These are phyloP conservation scores for Trachelus tabidus DNA, from an alignment of 2,888 invertebrate genomes.

Conservation along the genomic window DNA sequence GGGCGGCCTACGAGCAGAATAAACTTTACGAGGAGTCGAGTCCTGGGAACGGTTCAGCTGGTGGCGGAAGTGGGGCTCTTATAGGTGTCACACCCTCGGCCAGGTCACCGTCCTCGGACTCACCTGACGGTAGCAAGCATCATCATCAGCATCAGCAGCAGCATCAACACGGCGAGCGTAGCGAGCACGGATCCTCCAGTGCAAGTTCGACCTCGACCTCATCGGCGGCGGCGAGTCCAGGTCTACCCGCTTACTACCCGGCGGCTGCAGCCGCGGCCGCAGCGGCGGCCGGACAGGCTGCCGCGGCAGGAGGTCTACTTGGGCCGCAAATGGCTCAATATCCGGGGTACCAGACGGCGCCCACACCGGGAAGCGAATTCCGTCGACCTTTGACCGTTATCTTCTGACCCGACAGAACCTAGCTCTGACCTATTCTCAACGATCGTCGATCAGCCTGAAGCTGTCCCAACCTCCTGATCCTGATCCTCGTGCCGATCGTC, in stretches of 20 bases:
- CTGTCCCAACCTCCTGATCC: background rate
- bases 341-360: constrained; percentile 70
- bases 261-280: constrained; percentile 51
- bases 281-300: constrained; percentile 52
- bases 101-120: constrained; percentile 65
- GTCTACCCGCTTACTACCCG: constrained; percentile 64
- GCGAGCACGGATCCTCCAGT: constrained; percentile 54
- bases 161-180: constrained; percentile 47
- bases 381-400: constrained; percentile 81
- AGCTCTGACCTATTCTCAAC: constrained; percentile 50
- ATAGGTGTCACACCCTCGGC: constrained; percentile 56
- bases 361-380: constrained; percentile 75
- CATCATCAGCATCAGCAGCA: constrained; percentile 57
- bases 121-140: constrained; percentile 59
- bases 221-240: constrained; percentile 71
- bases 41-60: constrained; percentile 60
- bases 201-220: constrained; percentile 69
- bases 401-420: constrained; percentile 80
- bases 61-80: constrained; percentile 52
- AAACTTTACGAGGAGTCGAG: constrained; percentile 72
- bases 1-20: constrained; percentile 75
- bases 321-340: constrained; percentile 78
- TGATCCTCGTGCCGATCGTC: background rate
- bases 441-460: constrained; percentile 32
- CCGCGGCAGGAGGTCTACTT: constrained; percentile 56